Evolutionary conservation across 2,797 vertebrate species (phyloP).

Genomic region (Melanogrammus aeglefinus): DNA sequence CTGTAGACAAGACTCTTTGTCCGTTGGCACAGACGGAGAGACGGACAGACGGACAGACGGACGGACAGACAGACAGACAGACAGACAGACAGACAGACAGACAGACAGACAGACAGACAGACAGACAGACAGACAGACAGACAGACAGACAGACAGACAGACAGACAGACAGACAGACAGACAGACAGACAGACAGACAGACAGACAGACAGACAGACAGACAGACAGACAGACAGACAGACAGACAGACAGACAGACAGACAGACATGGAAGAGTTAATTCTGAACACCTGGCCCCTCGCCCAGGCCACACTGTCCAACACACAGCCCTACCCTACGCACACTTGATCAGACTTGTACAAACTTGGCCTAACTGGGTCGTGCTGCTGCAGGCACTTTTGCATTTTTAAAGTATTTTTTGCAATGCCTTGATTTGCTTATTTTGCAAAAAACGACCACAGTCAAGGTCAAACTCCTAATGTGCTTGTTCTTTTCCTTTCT

Average conservation of each 20-base stretch:
- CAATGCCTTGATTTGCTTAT: not conserved
- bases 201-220: conserved; percentile 32
- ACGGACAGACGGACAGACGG: conserved; percentile 35
- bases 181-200: conserved; percentile 34
- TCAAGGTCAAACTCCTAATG: conserved; percentile 19
- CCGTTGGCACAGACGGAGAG: conserved; percentile 24
- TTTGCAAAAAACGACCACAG: not conserved
- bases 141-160: conserved; percentile 36
- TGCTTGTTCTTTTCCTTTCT: conserved; percentile 30
- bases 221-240: conserved; percentile 23
- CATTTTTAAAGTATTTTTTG: not conserved
- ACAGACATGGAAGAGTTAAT: too few relatives aligned
- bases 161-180: conserved; percentile 17
- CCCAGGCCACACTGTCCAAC: conserved; percentile 24
- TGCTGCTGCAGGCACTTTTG: not conserved
- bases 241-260: conserved; percentile 37
- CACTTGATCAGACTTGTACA: not conserved
- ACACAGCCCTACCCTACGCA: not conserved
- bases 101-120: conserved; percentile 35
- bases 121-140: conserved; percentile 15
- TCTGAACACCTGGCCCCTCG: conserved; percentile 25
- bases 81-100: conserved; percentile 22
- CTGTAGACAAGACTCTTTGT: conserved; percentile 49
- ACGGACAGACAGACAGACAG: conserved; percentile 30
- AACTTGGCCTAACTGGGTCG: not conserved